Base-by-base conservation (phyloP, 2,888 invertebrate genomes). In the Monopis laevigella region DNA sequence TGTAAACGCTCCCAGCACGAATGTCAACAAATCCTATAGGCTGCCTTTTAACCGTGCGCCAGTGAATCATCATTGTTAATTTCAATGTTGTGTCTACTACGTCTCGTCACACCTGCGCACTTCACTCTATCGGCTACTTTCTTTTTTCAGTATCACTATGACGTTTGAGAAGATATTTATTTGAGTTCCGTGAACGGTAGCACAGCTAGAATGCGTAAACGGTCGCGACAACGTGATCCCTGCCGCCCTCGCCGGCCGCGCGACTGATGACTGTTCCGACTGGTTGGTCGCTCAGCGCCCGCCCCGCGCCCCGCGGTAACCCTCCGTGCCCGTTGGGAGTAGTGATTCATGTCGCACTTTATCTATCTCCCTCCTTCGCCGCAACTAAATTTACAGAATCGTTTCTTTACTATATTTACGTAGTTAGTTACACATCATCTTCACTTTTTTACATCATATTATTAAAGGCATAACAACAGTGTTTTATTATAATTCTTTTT, bases 321-420 rank as follows among this genome's bases (percentile, higher is more conserved):
- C 40, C 30, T 28, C 29, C 29, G 18, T 27, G 21, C 32, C 36
- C 28, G 68, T 68, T 62, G 65, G 44, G 45, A 71, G 72, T 75
- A 80, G 78, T 80, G 78, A 80, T 80, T 80, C 78, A 80, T 77
- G 77, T 75, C 72, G 78, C 72, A 74, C 75, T 77, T 71, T 77
- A 75, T 77, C 78, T 77, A 75, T 80, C 80, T 80, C 78, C 67
- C 74, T 77, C 75, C 73, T 77, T 75, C 77, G 62, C 67, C 69
- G 72, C 77, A 69, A 70, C 78, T 74, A n/a, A n/a, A n/a, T n/a
- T n/a, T n/a, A 78, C 77, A 75, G 74, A 77, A 77, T 78, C 78
- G 80, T 71, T 72, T 69, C 74, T 73, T 68, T 69, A 29, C 75
- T 77, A 77, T 80, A 74, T 78, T 72, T 64, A 62, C 69, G 65